These are phyloP conservation scores for Octomys mimax DNA, from an alignment of 2,797 vertebrate species.

Conservation along the genomic window DNA sequence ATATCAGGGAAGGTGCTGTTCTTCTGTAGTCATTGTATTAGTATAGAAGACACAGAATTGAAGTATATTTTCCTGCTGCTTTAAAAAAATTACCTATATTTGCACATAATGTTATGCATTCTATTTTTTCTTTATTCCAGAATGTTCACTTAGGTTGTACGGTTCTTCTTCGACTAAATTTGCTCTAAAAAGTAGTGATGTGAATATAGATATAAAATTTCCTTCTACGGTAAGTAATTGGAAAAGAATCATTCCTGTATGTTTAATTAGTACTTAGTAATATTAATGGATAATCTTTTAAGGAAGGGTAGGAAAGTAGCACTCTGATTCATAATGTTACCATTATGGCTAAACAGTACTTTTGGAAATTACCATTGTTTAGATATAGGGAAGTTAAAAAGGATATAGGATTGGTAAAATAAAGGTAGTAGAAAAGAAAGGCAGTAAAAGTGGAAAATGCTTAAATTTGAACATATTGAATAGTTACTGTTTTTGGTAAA, in stretches of 20 bases:
- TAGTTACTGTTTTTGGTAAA: conserved; percentile 21
- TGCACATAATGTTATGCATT: conserved; percentile 52
- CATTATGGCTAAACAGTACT: conserved; percentile 23
- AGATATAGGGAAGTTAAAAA: conserved; percentile 34
- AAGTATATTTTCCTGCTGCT: conserved; percentile 36
- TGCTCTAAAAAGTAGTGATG: conserved; percentile 97
- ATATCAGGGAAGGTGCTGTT: conserved; percentile 40
- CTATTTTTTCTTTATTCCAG: conserved; percentile 90
- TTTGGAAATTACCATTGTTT: conserved; percentile 47
- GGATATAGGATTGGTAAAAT: not conserved
- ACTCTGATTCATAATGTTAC: conserved; percentile 13
- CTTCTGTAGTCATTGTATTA: conserved; percentile 48
- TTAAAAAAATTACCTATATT: conserved; percentile 38
- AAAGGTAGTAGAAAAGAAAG: conserved; percentile 32
- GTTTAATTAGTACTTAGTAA: conserved; percentile 55
- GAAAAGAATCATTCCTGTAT: conserved; percentile 60
- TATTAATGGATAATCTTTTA: conserved; percentile 65
- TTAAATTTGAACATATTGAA: conserved; percentile 49
- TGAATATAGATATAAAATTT: conserved; percentile 97
- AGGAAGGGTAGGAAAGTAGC: not conserved
- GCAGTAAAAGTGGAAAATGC: conserved; percentile 1
- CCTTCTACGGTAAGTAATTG: conserved; percentile 93
- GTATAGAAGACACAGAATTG: conserved; percentile 48
- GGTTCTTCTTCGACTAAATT: conserved; percentile 97
- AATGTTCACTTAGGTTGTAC: conserved; percentile 96